Base-by-base conservation (phyloP, 2,888 invertebrate genomes). In the Drosophila yooni region DNA sequence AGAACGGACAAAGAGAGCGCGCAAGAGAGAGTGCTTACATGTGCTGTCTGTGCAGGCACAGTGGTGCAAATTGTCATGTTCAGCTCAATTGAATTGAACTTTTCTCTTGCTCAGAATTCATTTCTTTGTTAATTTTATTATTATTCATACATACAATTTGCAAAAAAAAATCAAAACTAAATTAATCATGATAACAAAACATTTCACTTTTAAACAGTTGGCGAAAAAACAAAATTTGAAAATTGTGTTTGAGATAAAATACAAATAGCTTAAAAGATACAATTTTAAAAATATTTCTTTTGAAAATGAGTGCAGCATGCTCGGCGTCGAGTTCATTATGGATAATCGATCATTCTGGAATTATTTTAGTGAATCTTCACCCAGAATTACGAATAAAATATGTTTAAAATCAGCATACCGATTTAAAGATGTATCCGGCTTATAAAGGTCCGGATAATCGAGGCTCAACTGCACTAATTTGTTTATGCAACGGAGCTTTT, bases 1-100 rank as follows among this genome's bases (percentile, higher is more conserved):
- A 33, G 33, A 33, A 33, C 33, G 33, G 34, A 38, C 43, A n/a
- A 29, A 56, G 61, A 57, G 53, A 46, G 54, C 38, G 36, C 29
- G 18, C 29, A 25, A 15, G 43, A 56, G 51, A 53, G 69, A 36
- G 63, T 34, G 56, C 36, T 21, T 11, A 38, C 25, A 43, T 53
- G 48, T 74, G 27, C 51, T 66, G 43, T 36, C 48, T 57, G 25
- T 73, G 50, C 46, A 51, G 50, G 65, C 68, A 78, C 78, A 68
- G 68, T 78, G 78, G 78, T 63, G 25, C 50, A 48, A 31, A 51
- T 43, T 7, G 21, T 15, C 18, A 31, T 7, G 21, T 43, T 10
- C n/a, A 3, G 8, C 40, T 40, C 2, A 57, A 15, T 46, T 8
- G 2, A 46, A 46, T 25, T 46, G 8, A 46, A 15, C 11, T 11